Percentiles rank a stretch among this genome's conserved stretches.
phyloP scores from a whole-genome alignment of 1,140 invertebrate species.

The Megalonaias nervosa region DNA sequence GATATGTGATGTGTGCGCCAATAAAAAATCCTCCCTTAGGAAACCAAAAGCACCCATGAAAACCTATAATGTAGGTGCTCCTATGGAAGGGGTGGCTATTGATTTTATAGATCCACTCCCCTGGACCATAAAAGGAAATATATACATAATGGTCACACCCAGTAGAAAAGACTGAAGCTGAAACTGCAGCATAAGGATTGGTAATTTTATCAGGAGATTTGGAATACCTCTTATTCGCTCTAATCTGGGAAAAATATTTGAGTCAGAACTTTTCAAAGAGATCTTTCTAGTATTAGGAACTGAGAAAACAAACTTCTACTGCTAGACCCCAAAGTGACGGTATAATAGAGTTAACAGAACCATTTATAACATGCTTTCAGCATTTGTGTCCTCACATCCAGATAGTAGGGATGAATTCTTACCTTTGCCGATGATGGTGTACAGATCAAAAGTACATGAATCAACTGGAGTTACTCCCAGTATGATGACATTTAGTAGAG shows the following conservation, averaged over 20 bases:
- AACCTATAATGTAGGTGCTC: background rate
- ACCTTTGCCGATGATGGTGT: too few species aligned
- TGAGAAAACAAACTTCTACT: conserved; percentile 6
- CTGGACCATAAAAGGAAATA: conserved; percentile 34
- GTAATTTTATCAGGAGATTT: conserved; percentile 58
- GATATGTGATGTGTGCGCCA: background rate
- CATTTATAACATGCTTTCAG: too few species aligned
- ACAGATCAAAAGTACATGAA: too few species aligned
- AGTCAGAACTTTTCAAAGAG: conserved; percentile 21
- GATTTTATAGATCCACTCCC: conserved; percentile 53
- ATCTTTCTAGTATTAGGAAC: conserved; percentile 30
- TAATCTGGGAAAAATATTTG: conserved; percentile 61
- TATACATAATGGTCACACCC: conserved; percentile 53
- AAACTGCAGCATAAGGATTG: conserved; percentile 59
- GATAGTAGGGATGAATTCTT: too few species aligned
- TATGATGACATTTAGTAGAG: too few species aligned
- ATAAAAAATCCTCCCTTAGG: background rate
- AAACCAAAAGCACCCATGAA: too few species aligned
- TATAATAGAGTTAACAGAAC: too few species aligned
- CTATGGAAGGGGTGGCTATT: conserved; percentile 34
- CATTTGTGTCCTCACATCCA: too few species aligned
- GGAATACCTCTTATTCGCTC: conserved; percentile 66
- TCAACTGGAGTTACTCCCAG: too few species aligned
- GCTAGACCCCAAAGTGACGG: too few species aligned
- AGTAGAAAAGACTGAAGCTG: conserved; percentile 43